phyloP scores from a whole-genome alignment of 2,888 invertebrate species.

The Rhagium mordax region DNA sequence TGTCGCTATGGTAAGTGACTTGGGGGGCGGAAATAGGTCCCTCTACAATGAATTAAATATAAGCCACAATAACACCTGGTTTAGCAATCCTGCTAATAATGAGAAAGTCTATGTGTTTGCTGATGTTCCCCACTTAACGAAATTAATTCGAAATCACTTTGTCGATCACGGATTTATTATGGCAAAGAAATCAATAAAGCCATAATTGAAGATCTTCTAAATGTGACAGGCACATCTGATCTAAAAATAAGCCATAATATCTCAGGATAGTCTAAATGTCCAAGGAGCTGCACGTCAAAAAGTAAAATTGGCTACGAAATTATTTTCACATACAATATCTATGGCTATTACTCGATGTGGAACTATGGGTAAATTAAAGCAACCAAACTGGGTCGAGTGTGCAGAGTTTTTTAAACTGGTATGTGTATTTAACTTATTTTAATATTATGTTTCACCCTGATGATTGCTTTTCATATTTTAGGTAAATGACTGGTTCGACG shows the following conservation, averaged over 20 bases:
- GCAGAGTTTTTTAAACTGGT: too few relatives aligned
- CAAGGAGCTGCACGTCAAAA: slow-evolving; percentile 25
- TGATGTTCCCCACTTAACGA: slow-evolving; percentile 49
- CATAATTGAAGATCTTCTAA: slow-evolving; percentile 8
- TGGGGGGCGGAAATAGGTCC: slow-evolving; percentile 48
- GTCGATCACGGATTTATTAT: slow-evolving; percentile 46
- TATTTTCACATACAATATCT: slow-evolving; percentile 38
- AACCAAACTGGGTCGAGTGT: too few relatives aligned
- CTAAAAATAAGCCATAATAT: slow-evolving; percentile 34
- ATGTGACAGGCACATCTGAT: slow-evolving; percentile 22
- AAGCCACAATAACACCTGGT: slow-evolving; percentile 28
- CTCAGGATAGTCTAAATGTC: slow-evolving; percentile 11
- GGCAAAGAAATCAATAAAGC: slow-evolving; percentile 23
- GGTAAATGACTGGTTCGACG: too few relatives aligned
- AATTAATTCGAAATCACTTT: slow-evolving; percentile 48
- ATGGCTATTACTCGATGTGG: slow-evolving; percentile 20
- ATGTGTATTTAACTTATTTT: too few relatives aligned
- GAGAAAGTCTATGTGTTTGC: slow-evolving; percentile 43
- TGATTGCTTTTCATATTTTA: too few relatives aligned
- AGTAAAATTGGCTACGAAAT: slow-evolving; percentile 34
- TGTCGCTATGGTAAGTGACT: slow-evolving; percentile 53
- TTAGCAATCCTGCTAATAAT: slow-evolving; percentile 45
- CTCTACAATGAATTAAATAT: slow-evolving; percentile 44
- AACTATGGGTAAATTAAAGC: background rate
- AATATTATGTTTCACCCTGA: too few relatives aligned